These are phyloP conservation scores for Spizella passerina DNA, from an alignment of 2,797 vertebrate genomes.

Conservation along the genomic window DNA sequence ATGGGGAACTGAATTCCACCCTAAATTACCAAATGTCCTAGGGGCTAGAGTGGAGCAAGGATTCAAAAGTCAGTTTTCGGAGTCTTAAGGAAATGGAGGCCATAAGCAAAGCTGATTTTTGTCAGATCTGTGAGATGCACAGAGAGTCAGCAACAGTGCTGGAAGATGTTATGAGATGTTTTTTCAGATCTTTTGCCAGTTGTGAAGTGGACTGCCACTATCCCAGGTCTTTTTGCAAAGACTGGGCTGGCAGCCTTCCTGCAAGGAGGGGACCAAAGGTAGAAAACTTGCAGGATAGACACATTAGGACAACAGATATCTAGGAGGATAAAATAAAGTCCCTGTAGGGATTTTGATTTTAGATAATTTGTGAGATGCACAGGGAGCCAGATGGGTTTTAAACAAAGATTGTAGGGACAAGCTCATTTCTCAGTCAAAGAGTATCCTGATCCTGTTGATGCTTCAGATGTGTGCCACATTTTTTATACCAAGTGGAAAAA, in stretches of 20 bases:
- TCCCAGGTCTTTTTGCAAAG: neutral
- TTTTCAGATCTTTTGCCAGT: neutral
- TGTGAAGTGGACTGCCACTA: neutral
- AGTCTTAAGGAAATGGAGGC: neutral
- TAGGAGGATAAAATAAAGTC: neutral
- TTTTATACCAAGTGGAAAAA: neutral
- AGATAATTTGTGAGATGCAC: neutral
- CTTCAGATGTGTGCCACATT: fast-evolving
- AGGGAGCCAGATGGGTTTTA: neutral
- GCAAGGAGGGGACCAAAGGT: neutral
- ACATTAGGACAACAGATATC: neutral
- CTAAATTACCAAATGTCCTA: neutral
- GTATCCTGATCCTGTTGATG: neutral
- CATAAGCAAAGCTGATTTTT: neutral
- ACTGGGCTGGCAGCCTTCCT: neutral
- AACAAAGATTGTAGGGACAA: neutral
- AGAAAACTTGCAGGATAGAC: neutral
- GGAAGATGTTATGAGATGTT: neutral
- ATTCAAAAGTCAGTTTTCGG: neutral
- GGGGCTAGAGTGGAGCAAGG: neutral
- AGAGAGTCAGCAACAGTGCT: neutral
- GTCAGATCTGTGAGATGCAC: neutral
- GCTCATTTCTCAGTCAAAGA: neutral
- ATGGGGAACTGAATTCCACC: neutral
- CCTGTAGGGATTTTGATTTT: neutral